A percentile compares a stretch with the other conserved stretches of the same genome.
These are phyloP conservation scores for Probaryconus sp. DNA, from an alignment of 1,140 invertebrate genomes.

Conservation along the genomic window DNA sequence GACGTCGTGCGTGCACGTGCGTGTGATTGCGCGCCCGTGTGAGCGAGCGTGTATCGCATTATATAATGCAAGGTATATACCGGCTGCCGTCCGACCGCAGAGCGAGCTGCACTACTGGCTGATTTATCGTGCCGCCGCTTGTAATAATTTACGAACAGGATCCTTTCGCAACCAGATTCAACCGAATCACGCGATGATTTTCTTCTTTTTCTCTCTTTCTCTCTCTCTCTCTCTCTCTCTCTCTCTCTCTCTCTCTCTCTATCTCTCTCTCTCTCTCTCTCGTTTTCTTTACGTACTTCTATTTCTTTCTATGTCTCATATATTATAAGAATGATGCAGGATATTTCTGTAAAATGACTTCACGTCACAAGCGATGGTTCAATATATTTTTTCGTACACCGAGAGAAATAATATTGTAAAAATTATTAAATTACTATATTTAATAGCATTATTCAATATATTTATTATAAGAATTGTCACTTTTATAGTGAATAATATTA, in stretches of 20 bases:
- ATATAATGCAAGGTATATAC: conserved; percentile 44
- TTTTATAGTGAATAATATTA: no score
- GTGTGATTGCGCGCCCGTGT: neutral
- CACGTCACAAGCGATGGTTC: conserved; percentile 21
- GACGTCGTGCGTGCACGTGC: conserved; percentile 14
- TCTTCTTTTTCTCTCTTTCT: conserved; percentile 37
- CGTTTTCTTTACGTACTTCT: no score
- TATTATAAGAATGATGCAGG: conserved; percentile 31
- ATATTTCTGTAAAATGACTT: conserved; percentile 39
- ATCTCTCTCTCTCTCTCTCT: no score
- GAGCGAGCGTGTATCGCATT: conserved; percentile 36
- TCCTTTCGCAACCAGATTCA: conserved; percentile 60
- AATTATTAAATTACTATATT: no score
- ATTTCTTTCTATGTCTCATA: no score
- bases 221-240: no score
- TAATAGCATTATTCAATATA: no score
- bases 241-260: no score
- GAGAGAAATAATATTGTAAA: no score
- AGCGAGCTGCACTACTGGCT: conserved; percentile 54
- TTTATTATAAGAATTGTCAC: no score
- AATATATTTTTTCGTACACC: conserved; percentile 17
- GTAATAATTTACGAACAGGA: conserved; percentile 59
- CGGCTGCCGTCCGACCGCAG: conserved; percentile 48
- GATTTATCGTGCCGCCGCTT: conserved; percentile 49
- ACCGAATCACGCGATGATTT: conserved; percentile 54